Conservation (phyloP, 1,140 invertebrate species). For the Eumaeus atala region DNA sequence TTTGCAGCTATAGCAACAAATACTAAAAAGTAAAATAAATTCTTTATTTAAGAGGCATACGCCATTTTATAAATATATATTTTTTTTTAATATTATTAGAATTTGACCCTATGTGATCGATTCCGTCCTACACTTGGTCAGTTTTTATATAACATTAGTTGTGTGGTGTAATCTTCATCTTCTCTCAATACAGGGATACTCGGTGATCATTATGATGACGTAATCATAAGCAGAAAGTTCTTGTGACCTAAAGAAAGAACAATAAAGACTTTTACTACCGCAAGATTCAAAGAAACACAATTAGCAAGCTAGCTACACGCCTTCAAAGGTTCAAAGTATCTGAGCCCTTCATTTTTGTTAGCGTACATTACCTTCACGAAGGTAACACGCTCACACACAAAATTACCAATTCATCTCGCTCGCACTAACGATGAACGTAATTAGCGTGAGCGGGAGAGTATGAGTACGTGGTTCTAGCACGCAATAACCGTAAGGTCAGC, state of each 20-base stretch:
- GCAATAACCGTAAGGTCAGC: slow-evolving; percentile 62
- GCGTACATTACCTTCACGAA: slow-evolving; percentile 64
- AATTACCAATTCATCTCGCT: slow-evolving; percentile 48
- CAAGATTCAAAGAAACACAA: slow-evolving; percentile 11
- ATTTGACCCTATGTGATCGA: too few species aligned
- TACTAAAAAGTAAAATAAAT: too few species aligned
- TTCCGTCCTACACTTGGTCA: too few species aligned
- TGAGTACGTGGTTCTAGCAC: slow-evolving; percentile 55
- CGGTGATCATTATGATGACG: background rate
- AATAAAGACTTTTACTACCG: slow-evolving; percentile 7
- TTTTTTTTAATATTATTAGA: too few species aligned
- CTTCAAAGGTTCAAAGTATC: slow-evolving; percentile 58
- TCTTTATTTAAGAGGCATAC: too few species aligned
- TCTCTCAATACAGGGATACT: too few species aligned
- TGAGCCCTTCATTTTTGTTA: slow-evolving; percentile 72
- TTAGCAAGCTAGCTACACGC: slow-evolving; percentile 44
- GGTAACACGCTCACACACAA: slow-evolving; percentile 54
- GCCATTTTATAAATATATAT: too few species aligned
- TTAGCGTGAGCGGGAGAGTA: slow-evolving; percentile 52
- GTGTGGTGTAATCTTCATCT: too few species aligned
- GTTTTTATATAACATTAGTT: too few species aligned
- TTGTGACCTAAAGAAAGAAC: background rate
- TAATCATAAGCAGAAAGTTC: background rate
- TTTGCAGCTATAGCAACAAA: too few species aligned
- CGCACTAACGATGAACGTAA: slow-evolving; percentile 23